Conservation (phyloP, 2,113 vertebrate genomes). For the Lutjanus erythropterus region DNA sequence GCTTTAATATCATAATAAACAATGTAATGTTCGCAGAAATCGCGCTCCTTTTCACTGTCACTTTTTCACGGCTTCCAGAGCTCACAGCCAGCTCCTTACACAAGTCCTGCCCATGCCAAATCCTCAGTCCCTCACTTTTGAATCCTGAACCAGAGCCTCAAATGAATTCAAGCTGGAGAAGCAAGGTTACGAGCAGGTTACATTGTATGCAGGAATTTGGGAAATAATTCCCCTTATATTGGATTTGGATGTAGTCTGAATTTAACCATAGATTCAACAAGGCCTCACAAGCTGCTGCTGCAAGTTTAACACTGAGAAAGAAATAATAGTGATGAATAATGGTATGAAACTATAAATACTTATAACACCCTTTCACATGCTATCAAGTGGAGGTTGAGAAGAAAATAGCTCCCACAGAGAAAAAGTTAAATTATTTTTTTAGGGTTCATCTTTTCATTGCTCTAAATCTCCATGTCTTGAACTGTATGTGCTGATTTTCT, state of each 20-base stretch:
- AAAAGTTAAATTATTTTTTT: slow-evolving; percentile 63
- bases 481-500: not conserved
- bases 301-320: slow-evolving; percentile 4
- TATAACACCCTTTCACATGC: slow-evolving; percentile 1
- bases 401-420: slow-evolving; percentile 13
- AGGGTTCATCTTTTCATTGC: not conserved
- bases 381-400: slow-evolving; percentile 4
- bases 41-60: slow-evolving; percentile 41
- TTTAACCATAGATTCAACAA: slow-evolving; percentile 64
- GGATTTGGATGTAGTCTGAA: slow-evolving; percentile 76
- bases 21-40: slow-evolving; percentile 9
- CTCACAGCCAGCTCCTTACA: slow-evolving; percentile 59
- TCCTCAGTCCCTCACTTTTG: slow-evolving; percentile 73
- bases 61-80: slow-evolving; percentile 66
- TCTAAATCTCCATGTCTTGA: not conserved
- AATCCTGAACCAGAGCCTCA: slow-evolving; percentile 79
- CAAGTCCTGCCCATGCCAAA: slow-evolving; percentile 74
- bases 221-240: slow-evolving; percentile 86
- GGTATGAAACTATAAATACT: slow-evolving; percentile 18
- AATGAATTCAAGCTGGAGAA: slow-evolving; percentile 83
- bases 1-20: not conserved
- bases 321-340: slow-evolving; percentile 27
- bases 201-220: slow-evolving; percentile 81
- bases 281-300: slow-evolving; percentile 61
- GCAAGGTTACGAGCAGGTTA: slow-evolving; percentile 84